A percentile compares a stretch with the other conserved stretches of the same genome.
Evolutionary conservation across 2,797 vertebrate species (phyloP).

Genomic region (Cyprinella venusta): DNA sequence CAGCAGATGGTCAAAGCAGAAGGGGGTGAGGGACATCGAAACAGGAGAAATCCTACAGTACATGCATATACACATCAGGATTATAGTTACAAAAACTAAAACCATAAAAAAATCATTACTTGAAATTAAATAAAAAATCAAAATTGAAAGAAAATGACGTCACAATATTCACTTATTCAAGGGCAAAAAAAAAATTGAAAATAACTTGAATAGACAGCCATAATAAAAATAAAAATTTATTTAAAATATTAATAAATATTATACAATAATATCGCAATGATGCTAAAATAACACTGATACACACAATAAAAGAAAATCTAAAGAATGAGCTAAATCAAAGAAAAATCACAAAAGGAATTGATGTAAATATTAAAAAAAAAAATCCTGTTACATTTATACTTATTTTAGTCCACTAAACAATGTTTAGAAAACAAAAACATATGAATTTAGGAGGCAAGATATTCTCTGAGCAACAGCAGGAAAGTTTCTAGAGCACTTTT

Average conservation of each 20-base stretch:
- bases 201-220: too few species aligned
- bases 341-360: neutral
- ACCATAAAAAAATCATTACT: neutral
- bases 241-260: neutral
- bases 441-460: neutral
- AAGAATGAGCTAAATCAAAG: neutral
- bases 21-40: constrained; percentile 25
- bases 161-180: too few species aligned
- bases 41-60: constrained; percentile 10
- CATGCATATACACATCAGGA: neutral
- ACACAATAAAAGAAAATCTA: neutral
- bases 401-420: neutral
- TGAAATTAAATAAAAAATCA: neutral
- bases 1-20: constrained; percentile 53
- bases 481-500: constrained; percentile 23
- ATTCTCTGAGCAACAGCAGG: neutral
- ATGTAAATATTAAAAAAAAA: neutral
- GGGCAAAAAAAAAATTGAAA: too few species aligned
- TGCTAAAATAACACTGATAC: neutral
- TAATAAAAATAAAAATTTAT: neutral
- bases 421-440: neutral
- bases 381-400: neutral
- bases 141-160: too few species aligned
- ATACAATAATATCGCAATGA: neutral
- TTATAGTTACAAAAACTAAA: neutral